phyloP scores from a whole-genome alignment of 2,797 vertebrate species.

The Steatocranus sp. region DNA sequence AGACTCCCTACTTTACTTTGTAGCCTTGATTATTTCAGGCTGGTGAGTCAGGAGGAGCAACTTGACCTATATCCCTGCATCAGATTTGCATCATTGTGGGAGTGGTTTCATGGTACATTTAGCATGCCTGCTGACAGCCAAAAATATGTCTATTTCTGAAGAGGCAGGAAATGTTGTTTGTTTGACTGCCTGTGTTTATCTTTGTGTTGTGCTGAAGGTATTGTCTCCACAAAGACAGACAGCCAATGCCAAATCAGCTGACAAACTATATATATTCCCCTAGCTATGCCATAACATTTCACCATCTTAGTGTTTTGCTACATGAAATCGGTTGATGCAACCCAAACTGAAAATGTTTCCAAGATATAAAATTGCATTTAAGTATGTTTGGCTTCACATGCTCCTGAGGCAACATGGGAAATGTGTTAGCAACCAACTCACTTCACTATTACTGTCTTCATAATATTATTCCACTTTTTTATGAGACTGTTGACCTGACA shows the following conservation, averaged over 20 bases:
- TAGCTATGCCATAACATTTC: neutral
- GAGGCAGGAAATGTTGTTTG: slow-evolving; percentile 1
- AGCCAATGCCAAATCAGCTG: neutral
- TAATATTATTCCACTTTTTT: slow-evolving; percentile 70
- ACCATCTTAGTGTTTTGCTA: slow-evolving; percentile 2
- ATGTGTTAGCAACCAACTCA: slow-evolving; percentile 63
- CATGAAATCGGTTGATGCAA: slow-evolving; percentile 28
- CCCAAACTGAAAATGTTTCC: slow-evolving; percentile 32
- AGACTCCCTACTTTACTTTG: slow-evolving; percentile 29
- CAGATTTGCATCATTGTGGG: slow-evolving; percentile 48
- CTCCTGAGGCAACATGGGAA: slow-evolving; percentile 50
- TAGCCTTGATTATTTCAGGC: slow-evolving; percentile 37
- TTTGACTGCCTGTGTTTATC: neutral
- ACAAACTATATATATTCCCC: slow-evolving; percentile 1
- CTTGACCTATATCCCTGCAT: slow-evolving; percentile 53
- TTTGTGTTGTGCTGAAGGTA: slow-evolving; percentile 2
- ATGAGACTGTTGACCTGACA: slow-evolving; percentile 68
- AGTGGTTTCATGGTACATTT: slow-evolving; percentile 21
- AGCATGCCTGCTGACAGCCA: slow-evolving; percentile 11
- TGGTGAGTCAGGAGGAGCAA: slow-evolving; percentile 35
- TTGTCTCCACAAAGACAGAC: slow-evolving; percentile 7
- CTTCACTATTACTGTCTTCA: slow-evolving; percentile 60
- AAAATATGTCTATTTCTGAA: slow-evolving; percentile 17
- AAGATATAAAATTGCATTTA: slow-evolving; percentile 44
- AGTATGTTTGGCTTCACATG: slow-evolving; percentile 55